These are phyloP conservation scores for Camponotus pennsylvanicus DNA, from an alignment of 1,140 invertebrate species.

Conservation along the genomic window DNA sequence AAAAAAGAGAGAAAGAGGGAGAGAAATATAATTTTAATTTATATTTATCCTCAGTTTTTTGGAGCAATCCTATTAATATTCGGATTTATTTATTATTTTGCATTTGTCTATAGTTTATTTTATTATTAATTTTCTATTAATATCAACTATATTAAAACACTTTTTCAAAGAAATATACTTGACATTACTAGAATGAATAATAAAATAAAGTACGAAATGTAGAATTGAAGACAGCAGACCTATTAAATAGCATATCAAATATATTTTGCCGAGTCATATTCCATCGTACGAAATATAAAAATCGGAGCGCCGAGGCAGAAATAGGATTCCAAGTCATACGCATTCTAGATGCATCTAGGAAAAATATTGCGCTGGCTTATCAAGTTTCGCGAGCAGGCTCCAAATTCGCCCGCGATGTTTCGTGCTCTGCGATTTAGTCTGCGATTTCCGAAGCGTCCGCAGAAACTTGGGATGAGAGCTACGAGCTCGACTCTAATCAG, in stretches of 20 bases:
- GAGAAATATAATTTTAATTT: not conserved
- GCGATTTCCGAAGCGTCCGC: conserved; percentile 65
- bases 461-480: conserved; percentile 58
- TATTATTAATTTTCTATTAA: conserved; percentile 3
- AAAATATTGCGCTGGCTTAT: conserved; percentile 52
- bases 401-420: conserved; percentile 50
- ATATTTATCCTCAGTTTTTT: not conserved
- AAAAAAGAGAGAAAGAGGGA: not conserved
- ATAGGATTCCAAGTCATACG: conserved; percentile 41
- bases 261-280: conserved; percentile 10
- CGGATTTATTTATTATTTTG: not conserved
- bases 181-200: too few relatives aligned
- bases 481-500: conserved; percentile 64
- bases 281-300: conserved; percentile 56
- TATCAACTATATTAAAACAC: not conserved
- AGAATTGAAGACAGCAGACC: not conserved
- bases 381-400: conserved; percentile 52
- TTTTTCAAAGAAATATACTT: not conserved
- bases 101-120: not conserved
- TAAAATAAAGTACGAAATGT: not conserved
- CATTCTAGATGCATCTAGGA: conserved; percentile 45
- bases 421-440: conserved; percentile 52
- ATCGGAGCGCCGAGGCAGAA: conserved; percentile 28
- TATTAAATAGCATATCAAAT: conserved; percentile 47
- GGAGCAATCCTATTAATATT: too few relatives aligned